Evolutionary conservation across 2,888 invertebrate species (phyloP).

Genomic region (Ophion ventricosus): DNA sequence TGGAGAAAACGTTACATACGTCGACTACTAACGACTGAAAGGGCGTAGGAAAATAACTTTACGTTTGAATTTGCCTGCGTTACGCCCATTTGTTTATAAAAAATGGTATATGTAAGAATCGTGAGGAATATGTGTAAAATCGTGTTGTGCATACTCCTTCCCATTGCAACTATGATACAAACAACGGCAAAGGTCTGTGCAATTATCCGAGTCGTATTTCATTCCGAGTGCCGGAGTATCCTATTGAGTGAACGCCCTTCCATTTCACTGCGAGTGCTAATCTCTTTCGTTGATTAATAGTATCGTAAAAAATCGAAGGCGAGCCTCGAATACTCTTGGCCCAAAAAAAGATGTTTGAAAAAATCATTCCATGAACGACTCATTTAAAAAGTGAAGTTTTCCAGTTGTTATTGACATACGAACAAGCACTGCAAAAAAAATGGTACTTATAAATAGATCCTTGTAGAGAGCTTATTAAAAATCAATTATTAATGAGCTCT

Average conservation of each 20-base stretch:
- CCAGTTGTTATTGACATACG: neutral
- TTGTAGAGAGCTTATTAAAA: too few species aligned
- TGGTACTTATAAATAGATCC: too few species aligned
- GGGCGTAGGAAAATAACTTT: neutral
- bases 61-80: too few species aligned
- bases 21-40: neutral
- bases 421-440: too few species aligned
- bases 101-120: neutral
- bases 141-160: conserved; percentile 7
- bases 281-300: neutral
- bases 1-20: neutral
- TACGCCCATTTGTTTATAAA: neutral
- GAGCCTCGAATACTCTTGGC: neutral
- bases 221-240: conserved; percentile 27
- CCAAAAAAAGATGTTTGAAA: neutral
- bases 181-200: conserved; percentile 31
- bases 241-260: conserved; percentile 30
- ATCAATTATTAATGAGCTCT: too few species aligned
- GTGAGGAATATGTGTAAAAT: neutral
- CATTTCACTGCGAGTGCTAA: conserved; percentile 9
- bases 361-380: neutral
- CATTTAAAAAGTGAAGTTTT: neutral
- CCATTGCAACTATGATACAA: conserved; percentile 7
- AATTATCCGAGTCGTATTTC: conserved; percentile 58
- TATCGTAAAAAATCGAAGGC: neutral